Evolutionary conservation across 2,113 vertebrate genomes (phyloP).

Genomic region (Nannospalax galili): DNA sequence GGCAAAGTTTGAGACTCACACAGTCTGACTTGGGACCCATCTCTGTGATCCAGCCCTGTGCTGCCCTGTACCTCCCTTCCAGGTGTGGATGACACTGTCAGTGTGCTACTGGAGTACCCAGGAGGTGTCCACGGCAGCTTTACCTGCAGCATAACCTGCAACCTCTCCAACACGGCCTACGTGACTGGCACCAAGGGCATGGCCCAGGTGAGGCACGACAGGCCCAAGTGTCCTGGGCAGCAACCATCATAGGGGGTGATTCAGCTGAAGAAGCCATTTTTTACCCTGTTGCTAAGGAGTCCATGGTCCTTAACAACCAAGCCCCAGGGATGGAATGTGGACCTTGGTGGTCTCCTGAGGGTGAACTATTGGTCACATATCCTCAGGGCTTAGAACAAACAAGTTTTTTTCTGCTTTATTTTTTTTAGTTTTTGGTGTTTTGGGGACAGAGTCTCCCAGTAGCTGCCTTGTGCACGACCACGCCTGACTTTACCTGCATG

Average conservation of each 20-base stretch:
- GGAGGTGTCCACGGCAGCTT: conserved; percentile 61
- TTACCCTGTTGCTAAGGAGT: accelerated
- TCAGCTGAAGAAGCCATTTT: background rate
- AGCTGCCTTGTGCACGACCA: too few relatives aligned
- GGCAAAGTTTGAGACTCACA: background rate
- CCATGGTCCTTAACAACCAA: background rate
- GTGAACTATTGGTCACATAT: background rate
- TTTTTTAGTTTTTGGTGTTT: too few relatives aligned
- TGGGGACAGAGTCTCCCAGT: too few relatives aligned
- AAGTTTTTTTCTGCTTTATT: background rate
- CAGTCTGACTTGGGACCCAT: background rate
- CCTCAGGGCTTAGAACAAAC: background rate
- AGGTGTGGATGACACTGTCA: conserved; percentile 69
- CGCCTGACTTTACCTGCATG: too few relatives aligned
- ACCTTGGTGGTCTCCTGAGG: background rate
- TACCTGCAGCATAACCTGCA: conserved; percentile 56
- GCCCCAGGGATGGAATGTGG: background rate
- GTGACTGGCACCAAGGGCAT: conserved; percentile 88
- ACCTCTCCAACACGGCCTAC: conserved; percentile 84
- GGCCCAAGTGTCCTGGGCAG: too few relatives aligned
- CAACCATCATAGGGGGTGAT: accelerated
- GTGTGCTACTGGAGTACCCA: conserved; percentile 69
- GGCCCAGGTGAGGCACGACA: conserved; percentile 81
- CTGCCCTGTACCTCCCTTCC: background rate
- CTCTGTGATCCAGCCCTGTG: too few relatives aligned